Evolutionary conservation across 2,888 invertebrate genomes (phyloP).

Genomic region (Lycocerus yunnanus): DNA sequence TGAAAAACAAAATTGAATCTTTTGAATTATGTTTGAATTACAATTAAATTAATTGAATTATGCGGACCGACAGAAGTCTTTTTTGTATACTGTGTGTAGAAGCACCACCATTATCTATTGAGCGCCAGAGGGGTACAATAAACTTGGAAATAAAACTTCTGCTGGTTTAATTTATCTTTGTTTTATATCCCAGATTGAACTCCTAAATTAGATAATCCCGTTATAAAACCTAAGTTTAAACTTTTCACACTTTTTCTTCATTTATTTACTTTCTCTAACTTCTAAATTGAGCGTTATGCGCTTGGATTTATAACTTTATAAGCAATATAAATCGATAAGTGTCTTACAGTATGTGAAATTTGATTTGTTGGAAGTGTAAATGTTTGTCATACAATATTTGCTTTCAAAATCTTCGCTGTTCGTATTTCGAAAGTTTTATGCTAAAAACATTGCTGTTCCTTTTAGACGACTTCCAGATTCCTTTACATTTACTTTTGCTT

Average conservation of each 20-base stretch:
- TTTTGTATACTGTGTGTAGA: no score
- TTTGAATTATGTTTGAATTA: no score
- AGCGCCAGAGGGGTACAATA: background rate
- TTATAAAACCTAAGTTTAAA: background rate
- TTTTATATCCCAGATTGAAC: background rate
- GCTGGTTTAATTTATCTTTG: background rate
- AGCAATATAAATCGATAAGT: background rate
- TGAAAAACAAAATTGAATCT: no score
- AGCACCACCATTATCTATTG: no score
- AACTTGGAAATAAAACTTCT: background rate
- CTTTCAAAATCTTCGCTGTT: background rate
- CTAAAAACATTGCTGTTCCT: background rate
- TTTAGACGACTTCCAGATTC: background rate
- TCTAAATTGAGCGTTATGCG: background rate
- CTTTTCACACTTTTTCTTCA: background rate
- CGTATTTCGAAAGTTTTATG: background rate
- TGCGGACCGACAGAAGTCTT: no score
- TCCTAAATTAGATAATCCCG: background rate
- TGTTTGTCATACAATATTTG: background rate
- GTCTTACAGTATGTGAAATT: no score
- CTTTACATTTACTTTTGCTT: background rate
- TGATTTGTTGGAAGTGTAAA: background rate
- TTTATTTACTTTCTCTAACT: background rate
- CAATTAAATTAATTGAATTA: no score
- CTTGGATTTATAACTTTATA: background rate